A percentile compares a stretch with the other conserved stretches of the same genome.
These are phyloP conservation scores for Rissa tridactyla DNA, from an alignment of 2,113 vertebrate species.

Conservation along the genomic window DNA sequence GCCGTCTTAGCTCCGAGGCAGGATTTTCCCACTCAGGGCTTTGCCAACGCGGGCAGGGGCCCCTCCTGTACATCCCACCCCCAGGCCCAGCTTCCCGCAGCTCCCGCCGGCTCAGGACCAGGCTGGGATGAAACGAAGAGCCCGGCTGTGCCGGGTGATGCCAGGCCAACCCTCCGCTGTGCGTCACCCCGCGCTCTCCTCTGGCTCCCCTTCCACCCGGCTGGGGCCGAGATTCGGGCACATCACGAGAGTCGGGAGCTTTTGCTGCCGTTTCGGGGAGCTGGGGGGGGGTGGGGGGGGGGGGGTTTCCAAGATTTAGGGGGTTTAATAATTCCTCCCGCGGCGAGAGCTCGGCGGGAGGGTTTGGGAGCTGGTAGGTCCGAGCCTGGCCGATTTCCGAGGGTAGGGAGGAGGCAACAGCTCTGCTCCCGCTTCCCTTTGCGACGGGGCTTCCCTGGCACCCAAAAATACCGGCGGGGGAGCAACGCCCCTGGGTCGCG, in stretches of 20 bases:
- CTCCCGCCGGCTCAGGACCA: not conserved
- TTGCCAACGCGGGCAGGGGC: not conserved
- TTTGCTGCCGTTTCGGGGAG: fast-evolving
- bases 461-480: not conserved
- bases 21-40: not conserved
- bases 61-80: not conserved
- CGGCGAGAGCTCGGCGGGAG: fast-evolving
- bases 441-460: fast-evolving
- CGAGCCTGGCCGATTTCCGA: not conserved
- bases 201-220: not conserved
- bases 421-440: not conserved
- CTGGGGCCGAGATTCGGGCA: fast-evolving
- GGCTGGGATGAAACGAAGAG: not conserved
- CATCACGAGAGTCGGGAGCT: not conserved
- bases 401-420: not conserved
- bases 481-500: not conserved
- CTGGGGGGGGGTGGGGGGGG: not conserved
- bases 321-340: not conserved
- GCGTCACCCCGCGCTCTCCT: not conserved
- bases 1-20: not conserved
- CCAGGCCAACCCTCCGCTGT: not conserved
- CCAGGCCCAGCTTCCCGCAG: not conserved
- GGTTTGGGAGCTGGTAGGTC: not conserved
- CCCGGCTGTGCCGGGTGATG: not conserved
- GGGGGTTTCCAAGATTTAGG: fast-evolving